Evolutionary conservation across 2,797 vertebrate species (phyloP).

Genomic region (Chaetodon trifasciatus): DNA sequence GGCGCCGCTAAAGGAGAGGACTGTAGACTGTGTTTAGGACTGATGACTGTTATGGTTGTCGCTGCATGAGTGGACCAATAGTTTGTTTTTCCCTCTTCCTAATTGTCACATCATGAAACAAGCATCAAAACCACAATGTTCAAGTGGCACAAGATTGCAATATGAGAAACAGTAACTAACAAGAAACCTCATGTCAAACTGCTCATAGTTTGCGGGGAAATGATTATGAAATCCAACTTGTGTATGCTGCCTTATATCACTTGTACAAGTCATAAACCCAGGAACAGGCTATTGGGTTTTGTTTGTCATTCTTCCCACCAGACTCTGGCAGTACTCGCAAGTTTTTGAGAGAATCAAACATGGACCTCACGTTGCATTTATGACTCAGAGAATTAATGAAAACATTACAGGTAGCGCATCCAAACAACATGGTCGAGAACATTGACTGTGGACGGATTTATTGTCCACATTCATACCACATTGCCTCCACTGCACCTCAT

Average conservation of each 20-base stretch:
- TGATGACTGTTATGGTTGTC: constrained; percentile 60
- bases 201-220: constrained; percentile 34
- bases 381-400: constrained; percentile 19
- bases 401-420: constrained; percentile 13
- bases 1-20: constrained; percentile 48
- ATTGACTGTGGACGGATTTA: background rate
- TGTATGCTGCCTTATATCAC: constrained; percentile 23
- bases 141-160: constrained; percentile 21
- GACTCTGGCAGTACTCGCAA: constrained; percentile 12
- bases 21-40: constrained; percentile 56
- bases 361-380: constrained; percentile 21
- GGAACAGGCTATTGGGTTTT: constrained; percentile 22
- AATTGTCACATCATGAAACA: constrained; percentile 44
- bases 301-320: constrained; percentile 31
- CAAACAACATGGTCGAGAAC: constrained; percentile 12
- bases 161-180: constrained; percentile 37
- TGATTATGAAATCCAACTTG: constrained; percentile 45
- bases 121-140: constrained; percentile 28
- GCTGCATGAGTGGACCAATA: constrained; percentile 14
- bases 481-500: background rate
- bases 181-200: constrained; percentile 26
- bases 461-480: background rate
- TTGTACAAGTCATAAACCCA: constrained; percentile 16
- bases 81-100: constrained; percentile 41
- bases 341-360: constrained; percentile 22